Evolutionary conservation across 2,797 vertebrate genomes (phyloP).

Genomic region (Lophius americanus): DNA sequence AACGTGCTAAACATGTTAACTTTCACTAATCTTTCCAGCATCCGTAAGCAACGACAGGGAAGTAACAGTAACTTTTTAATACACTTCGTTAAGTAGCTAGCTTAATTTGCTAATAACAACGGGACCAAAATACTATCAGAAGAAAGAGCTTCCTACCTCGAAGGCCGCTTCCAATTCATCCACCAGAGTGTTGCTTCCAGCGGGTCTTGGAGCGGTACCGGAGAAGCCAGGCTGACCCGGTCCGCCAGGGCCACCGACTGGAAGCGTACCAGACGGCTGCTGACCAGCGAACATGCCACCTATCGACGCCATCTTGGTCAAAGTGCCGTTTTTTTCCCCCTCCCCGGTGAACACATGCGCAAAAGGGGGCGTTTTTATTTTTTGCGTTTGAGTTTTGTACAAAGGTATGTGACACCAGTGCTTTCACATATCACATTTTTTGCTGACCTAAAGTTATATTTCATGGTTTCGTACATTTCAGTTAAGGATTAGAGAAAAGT

Average conservation of each 20-base stretch:
- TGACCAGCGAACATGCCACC: conserved; percentile 89
- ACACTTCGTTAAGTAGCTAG: not conserved
- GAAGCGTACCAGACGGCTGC: conserved; percentile 76
- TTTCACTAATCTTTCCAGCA: not conserved
- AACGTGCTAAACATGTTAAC: too few species aligned
- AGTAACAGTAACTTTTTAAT: not conserved
- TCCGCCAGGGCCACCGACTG: conserved; percentile 78
- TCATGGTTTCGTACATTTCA: not conserved
- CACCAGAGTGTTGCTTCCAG: conserved; percentile 86
- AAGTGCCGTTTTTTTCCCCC: not conserved
- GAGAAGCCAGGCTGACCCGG: conserved; percentile 84
- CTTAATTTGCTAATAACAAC: conserved; percentile 27
- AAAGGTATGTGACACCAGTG: too few species aligned
- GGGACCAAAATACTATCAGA: conserved; percentile 38
- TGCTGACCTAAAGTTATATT: not conserved
- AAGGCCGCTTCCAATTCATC: conserved; percentile 96
- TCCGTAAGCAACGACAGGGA: not conserved
- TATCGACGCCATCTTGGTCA: conserved; percentile 85
- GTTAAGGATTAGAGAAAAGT: not conserved
- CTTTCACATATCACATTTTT: not conserved
- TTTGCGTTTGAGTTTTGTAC: too few species aligned
- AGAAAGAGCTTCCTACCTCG: conserved; percentile 80
- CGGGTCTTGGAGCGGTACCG: conserved; percentile 76
- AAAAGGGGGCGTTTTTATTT: not conserved
- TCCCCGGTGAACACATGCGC: conserved; percentile 50